Conservation (phyloP, 2,113 vertebrate genomes). For the Hymenochirus boettgeri region DNA sequence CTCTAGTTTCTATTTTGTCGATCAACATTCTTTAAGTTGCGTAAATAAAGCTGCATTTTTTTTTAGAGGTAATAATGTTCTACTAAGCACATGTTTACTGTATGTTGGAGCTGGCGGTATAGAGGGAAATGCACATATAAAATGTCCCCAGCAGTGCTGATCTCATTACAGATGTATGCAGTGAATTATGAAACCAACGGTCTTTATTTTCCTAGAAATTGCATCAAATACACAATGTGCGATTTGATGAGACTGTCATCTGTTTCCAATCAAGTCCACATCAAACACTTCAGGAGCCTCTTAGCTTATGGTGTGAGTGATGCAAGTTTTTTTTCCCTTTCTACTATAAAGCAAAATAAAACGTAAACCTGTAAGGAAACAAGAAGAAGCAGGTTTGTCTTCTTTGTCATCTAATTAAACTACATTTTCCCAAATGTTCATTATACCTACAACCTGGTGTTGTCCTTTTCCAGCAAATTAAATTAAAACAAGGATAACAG, state of each 20-base stretch:
- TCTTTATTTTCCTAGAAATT: slow-evolving; percentile 4
- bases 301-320: not conserved
- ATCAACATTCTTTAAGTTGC: too few species aligned
- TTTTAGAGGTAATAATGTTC: too few species aligned
- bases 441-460: too few species aligned
- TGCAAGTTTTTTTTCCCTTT: slow-evolving; percentile 4
- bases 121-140: not conserved
- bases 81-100: not conserved
- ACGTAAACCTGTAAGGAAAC: not conserved
- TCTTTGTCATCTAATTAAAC: too few species aligned
- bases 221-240: not conserved
- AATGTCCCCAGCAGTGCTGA: slow-evolving; percentile 5
- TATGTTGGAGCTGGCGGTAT: not conserved
- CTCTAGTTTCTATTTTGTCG: too few species aligned
- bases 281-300: not conserved
- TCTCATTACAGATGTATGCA: not conserved
- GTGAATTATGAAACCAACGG: slow-evolving; percentile 1
- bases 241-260: slow-evolving; percentile 5
- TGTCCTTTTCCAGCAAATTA: too few species aligned
- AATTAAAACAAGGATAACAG: too few species aligned
- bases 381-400: too few species aligned
- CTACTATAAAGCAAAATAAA: not conserved
- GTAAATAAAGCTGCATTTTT: too few species aligned
- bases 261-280: slow-evolving; percentile 1
- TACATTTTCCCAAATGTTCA: too few species aligned